Percentiles rank a stretch among this genome's conserved stretches.
These are phyloP conservation scores for Drosophila percnosoma DNA, from an alignment of 2,888 invertebrate genomes.

Conservation along the genomic window DNA sequence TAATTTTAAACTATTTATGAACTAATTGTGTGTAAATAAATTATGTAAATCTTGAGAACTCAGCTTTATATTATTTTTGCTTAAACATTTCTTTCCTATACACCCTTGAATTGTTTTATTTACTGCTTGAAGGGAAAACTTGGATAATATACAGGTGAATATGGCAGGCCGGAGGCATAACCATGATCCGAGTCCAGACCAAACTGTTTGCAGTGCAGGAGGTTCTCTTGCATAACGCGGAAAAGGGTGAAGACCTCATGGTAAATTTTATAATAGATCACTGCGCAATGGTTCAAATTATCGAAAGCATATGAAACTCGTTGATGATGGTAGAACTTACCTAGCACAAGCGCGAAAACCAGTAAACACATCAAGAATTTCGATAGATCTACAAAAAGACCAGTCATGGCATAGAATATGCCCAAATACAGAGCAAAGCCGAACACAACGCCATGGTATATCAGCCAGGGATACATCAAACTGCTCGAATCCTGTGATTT, in stretches of 20 bases:
- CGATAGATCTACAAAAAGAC: slow-evolving; percentile 69
- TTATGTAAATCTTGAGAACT: slow-evolving; percentile 67
- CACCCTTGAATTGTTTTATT: background rate
- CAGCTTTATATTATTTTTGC: background rate
- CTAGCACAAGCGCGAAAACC: slow-evolving; percentile 56
- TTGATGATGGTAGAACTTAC: slow-evolving; percentile 30
- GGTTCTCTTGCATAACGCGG: slow-evolving; percentile 62
- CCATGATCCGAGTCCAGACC: slow-evolving; percentile 55
- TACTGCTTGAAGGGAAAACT: slow-evolving; percentile 51
- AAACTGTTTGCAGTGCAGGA: slow-evolving; percentile 14
- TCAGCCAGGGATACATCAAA: slow-evolving; percentile 73
- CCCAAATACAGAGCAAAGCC: slow-evolving; percentile 66
- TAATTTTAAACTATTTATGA: slow-evolving; percentile 81
- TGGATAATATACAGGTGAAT: slow-evolving; percentile 57
- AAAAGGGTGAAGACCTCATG: slow-evolving; percentile 74
- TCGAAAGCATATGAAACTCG: background rate
- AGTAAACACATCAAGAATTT: slow-evolving; percentile 67
- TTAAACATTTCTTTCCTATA: background rate
- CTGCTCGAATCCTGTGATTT: slow-evolving; percentile 55
- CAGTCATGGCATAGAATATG: slow-evolving; percentile 65
- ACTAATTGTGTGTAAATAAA: slow-evolving; percentile 78
- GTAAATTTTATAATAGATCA: slow-evolving; percentile 72
- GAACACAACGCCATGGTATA: slow-evolving; percentile 71
- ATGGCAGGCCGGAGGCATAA: slow-evolving; percentile 45
- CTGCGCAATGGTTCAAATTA: slow-evolving; percentile 29